A percentile compares a stretch with the other conserved stretches of the same genome.
phyloP scores from a whole-genome alignment of 2,888 invertebrate species.

The Parnassius apollo region DNA sequence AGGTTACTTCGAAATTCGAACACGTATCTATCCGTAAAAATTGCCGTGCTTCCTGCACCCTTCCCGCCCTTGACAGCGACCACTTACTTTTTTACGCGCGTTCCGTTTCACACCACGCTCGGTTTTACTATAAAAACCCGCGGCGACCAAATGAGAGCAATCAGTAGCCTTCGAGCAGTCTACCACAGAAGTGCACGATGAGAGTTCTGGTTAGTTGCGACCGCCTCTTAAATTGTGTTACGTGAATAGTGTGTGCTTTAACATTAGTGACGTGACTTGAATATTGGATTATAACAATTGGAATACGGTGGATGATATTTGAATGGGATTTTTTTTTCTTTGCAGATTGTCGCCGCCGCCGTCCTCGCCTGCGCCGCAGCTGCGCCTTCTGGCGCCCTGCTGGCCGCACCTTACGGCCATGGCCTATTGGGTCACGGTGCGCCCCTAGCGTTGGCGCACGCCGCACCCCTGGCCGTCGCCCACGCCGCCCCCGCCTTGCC shows the following conservation, averaged over 20 bases:
- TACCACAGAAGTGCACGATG: slow-evolving; percentile 79
- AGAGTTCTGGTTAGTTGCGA: slow-evolving; percentile 74
- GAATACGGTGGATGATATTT: slow-evolving; percentile 26
- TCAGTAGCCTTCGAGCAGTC: slow-evolving; percentile 80
- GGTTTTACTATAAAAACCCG: slow-evolving; percentile 65
- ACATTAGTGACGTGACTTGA: slow-evolving; percentile 32
- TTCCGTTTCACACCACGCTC: slow-evolving; percentile 62
- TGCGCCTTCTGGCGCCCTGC: slow-evolving; percentile 63
- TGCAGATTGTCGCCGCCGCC: slow-evolving; percentile 81
- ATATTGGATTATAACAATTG: slow-evolving; percentile 28
- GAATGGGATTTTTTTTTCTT: slow-evolving; percentile 42
- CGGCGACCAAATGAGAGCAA: slow-evolving; percentile 66
- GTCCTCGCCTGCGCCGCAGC: slow-evolving; percentile 72
- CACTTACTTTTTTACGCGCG: slow-evolving; percentile 74
- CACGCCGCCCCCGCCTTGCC: slow-evolving; percentile 54
- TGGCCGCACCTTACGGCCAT: slow-evolving; percentile 56
- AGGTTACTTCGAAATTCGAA: slow-evolving; percentile 47
- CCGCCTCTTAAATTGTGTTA: slow-evolving; percentile 35
- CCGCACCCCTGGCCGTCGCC: slow-evolving; percentile 46
- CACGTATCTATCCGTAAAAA: slow-evolving; percentile 55
- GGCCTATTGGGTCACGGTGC: slow-evolving; percentile 33
- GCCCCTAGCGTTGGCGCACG: slow-evolving; percentile 32
- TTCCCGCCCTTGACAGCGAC: slow-evolving; percentile 73
- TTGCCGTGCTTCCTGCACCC: slow-evolving; percentile 72
- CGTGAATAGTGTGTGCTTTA: slow-evolving; percentile 41